Evolutionary conservation across 2,797 vertebrate species (phyloP), one percentile per base, ranked within the genome.

Genomic region (Lates japonicus): DNA sequence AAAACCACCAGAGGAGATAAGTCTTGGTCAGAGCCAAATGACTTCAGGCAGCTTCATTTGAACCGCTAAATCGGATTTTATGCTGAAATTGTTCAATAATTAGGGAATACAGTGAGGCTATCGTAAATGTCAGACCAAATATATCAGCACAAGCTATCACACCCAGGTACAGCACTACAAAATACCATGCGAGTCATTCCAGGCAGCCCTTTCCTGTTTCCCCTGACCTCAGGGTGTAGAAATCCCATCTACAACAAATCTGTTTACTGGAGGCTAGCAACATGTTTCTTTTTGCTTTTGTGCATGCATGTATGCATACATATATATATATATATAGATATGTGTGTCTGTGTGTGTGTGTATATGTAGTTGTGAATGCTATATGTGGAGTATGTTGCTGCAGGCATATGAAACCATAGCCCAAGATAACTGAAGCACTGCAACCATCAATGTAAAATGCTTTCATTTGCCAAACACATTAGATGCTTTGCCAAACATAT

Each of bases 61-160:
- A 92, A 86, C 78, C 58, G 44, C 84, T 88, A 92, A 92, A 93
- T 93, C 89, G 33, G 83, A 91, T 93, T 94, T 93, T 90, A 92
- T 90, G 88, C 85, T 82, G 87, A 92, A 93, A 93, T 90, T 90
- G 90, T 89, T 86, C 89, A 89, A 90, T 92, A 94, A 94, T 95
- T 93, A 90, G 84, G 83, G 80, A 88, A 89, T 91, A 90, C 82
- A 82, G 84, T 88, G 85, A 87, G 78, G 83, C 84, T 68, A 87
- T 87, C 74, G 55, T 77, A 88, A 81, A 88, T 93, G 93, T 92
- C 90, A 90, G 71, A 79, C 52, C 63, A 86, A 80, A 93, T 92
- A 89, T 77, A 91, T 94, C 91, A 89, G 81, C 86, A 89, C 69
- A 78, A 76, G 83, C 74, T 74, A 86, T 81, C 82, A 61, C 66